These are phyloP conservation scores for Eristalis arbustorum DNA, from an alignment of 2,888 invertebrate genomes.

Conservation along the genomic window DNA sequence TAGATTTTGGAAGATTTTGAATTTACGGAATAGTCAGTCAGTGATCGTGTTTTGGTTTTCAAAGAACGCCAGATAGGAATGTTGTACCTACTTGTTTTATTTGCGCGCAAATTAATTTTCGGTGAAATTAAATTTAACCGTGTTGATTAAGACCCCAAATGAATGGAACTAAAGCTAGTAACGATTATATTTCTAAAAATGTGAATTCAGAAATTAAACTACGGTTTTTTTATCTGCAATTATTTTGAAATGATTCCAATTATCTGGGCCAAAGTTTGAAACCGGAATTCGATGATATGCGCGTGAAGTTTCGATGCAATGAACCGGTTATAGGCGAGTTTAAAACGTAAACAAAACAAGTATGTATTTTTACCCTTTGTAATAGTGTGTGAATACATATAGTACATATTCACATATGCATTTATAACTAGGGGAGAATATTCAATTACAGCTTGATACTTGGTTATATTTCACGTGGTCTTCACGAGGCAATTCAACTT, in stretches of 20 bases:
- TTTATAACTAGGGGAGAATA: too few species aligned
- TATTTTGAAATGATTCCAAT: not conserved
- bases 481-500: not conserved
- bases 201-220: not conserved
- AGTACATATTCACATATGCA: too few species aligned
- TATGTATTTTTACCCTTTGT: not conserved
- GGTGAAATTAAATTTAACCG: not conserved
- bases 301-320: not conserved
- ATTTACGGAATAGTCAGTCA: not conserved
- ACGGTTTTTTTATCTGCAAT: not conserved
- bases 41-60: not conserved
- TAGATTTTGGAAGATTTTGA: not conserved
- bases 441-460: not conserved
- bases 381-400: not conserved
- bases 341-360: not conserved
- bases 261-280: not conserved
- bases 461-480: not conserved
- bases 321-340: not conserved
- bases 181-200: not conserved
- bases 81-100: not conserved
- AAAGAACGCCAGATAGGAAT: not conserved
- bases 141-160: not conserved
- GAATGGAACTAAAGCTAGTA: not conserved
- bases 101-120: not conserved
- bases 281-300: not conserved